These are phyloP conservation scores for Agrypnia vestita DNA, from an alignment of 1,140 invertebrate genomes.

Conservation along the genomic window DNA sequence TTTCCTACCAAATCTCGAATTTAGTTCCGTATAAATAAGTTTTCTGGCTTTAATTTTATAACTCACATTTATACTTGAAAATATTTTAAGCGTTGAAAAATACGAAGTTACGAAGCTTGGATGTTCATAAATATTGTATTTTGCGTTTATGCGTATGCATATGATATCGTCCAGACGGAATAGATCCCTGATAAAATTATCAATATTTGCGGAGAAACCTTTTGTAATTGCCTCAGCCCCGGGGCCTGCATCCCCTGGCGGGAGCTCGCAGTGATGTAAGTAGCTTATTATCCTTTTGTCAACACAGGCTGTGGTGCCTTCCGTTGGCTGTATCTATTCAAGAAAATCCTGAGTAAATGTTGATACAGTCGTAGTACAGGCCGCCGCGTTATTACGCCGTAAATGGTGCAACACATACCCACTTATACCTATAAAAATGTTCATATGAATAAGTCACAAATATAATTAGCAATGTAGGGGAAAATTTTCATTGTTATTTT, in stretches of 20 bases:
- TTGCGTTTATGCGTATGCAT: conserved; percentile 4
- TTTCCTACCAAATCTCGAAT: too few relatives aligned
- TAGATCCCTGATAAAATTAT: conserved; percentile 43
- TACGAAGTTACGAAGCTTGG: too few relatives aligned
- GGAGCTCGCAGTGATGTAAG: conserved; percentile 28
- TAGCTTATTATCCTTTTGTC: conserved; percentile 58
- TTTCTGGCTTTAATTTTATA: too few relatives aligned
- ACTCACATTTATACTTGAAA: too few relatives aligned
- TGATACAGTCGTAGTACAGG: conserved; percentile 44
- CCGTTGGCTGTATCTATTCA: conserved; percentile 30
- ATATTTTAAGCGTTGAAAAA: too few relatives aligned
- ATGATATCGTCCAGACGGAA: conserved; percentile 34
- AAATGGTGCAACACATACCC: background rate
- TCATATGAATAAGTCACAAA: too few relatives aligned
- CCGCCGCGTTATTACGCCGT: conserved; percentile 31
- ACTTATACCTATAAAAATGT: too few relatives aligned
- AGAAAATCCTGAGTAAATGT: conserved; percentile 58
- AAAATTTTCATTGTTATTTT: too few relatives aligned
- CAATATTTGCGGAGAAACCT: conserved; percentile 52
- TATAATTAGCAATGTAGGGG: too few relatives aligned
- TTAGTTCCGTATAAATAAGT: too few relatives aligned
- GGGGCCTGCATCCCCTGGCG: conserved; percentile 33
- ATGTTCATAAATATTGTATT: conserved; percentile 13
- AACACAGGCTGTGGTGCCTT: conserved; percentile 51
- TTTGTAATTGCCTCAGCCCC: conserved; percentile 56